Evolutionary conservation across 2,797 vertebrate genomes (phyloP).

Genomic region (Melanotaenia pygmaea): DNA sequence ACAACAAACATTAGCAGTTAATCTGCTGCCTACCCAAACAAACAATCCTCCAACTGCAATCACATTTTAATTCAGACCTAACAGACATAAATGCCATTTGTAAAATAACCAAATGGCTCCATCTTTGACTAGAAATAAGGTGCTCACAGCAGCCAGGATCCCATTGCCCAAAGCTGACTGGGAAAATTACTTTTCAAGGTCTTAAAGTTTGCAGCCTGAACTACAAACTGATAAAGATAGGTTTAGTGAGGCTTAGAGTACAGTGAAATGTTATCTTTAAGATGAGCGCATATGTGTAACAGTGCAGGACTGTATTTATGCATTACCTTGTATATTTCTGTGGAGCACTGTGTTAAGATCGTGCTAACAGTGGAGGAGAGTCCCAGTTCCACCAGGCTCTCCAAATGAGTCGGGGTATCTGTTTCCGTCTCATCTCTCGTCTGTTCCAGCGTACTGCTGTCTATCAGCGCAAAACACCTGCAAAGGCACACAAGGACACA

Average conservation of each 20-base stretch:
- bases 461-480: constrained; percentile 98
- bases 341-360: constrained; percentile 95
- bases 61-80: not conserved
- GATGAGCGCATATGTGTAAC: not conserved
- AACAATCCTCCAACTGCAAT: not conserved
- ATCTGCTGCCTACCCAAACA: not conserved
- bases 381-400: constrained; percentile 95
- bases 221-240: constrained; percentile 20
- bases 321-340: constrained; percentile 92
- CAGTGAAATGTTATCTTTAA: not conserved
- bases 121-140: not conserved
- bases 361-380: constrained; percentile 97
- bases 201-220: not conserved
- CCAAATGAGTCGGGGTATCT: constrained; percentile 97
- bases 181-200: not conserved
- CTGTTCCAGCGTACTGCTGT: constrained; percentile 96
- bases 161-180: not conserved
- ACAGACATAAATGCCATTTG: not conserved
- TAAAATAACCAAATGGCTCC: not conserved
- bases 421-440: constrained; percentile 97
- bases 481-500: constrained; percentile 29
- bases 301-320: constrained; percentile 14
- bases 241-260: constrained; percentile 4
- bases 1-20: not conserved
- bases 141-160: not conserved